A percentile compares a stretch with the other conserved stretches of the same genome.
These are phyloP conservation scores for Lanius collurio DNA, from an alignment of 2,113 vertebrate genomes.

Conservation along the genomic window DNA sequence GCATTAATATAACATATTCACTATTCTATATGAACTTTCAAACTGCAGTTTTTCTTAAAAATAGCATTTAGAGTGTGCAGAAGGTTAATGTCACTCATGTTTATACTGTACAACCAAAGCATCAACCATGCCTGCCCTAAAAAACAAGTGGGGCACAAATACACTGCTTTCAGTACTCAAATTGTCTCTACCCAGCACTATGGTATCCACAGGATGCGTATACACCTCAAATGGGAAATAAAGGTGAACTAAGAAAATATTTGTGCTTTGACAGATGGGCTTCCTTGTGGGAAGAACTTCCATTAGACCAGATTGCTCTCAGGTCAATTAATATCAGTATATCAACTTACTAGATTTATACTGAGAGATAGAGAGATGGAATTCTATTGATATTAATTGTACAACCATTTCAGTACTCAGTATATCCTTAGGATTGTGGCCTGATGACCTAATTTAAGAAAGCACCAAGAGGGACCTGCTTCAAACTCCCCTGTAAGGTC, in stretches of 20 bases:
- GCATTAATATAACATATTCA: neutral
- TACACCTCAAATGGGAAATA: neutral
- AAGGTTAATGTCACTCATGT: neutral
- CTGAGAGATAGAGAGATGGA: neutral
- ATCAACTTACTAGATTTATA: neutral
- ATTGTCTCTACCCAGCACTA: neutral
- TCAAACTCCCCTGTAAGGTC: neutral
- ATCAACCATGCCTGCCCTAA: neutral
- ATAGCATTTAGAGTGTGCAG: neutral
- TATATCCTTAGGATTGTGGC: neutral
- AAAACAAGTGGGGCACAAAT: neutral
- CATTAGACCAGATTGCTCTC: neutral
- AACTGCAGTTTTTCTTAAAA: neutral
- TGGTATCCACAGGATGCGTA: neutral
- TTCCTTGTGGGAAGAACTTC: neutral
- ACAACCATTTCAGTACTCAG: neutral
- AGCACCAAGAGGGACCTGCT: neutral
- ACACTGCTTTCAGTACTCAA: neutral
- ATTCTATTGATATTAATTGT: neutral
- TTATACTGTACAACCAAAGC: neutral
- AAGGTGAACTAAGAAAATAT: neutral
- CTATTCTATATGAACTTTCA: neutral
- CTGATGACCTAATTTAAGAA: neutral
- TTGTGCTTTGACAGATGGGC: neutral
- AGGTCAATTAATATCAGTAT: neutral